Evolutionary conservation across 2,888 invertebrate species (phyloP).

Genomic region (Noctua comes): DNA sequence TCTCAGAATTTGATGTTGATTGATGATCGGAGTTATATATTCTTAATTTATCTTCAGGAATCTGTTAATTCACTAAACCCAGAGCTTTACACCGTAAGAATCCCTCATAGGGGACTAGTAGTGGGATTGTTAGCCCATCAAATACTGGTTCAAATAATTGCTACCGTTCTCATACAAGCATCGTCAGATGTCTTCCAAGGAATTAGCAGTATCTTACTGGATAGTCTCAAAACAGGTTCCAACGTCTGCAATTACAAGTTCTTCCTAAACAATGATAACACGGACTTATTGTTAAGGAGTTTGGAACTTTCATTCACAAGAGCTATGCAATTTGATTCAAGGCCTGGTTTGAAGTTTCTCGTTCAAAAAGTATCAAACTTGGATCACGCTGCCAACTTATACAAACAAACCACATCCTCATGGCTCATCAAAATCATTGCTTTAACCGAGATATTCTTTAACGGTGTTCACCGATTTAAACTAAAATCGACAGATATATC

Average conservation of each 20-base stretch:
- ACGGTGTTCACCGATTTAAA: constrained; percentile 92
- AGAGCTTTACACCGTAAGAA: constrained; percentile 94
- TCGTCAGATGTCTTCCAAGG: constrained; percentile 91
- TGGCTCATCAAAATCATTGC: constrained; percentile 97
- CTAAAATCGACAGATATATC: constrained; percentile 91
- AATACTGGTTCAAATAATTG: constrained; percentile 97
- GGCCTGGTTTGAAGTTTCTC: constrained; percentile 98
- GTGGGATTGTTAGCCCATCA: constrained; percentile 97
- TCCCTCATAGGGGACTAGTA: constrained; percentile 96
- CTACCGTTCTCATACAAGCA: constrained; percentile 95
- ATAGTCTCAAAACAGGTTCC: constrained; percentile 85
- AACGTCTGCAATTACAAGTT: constrained; percentile 86
- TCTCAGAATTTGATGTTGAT: constrained; percentile 89
- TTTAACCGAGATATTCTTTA: constrained; percentile 95
- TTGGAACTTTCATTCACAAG: constrained; percentile 95
- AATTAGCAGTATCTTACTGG: constrained; percentile 91
- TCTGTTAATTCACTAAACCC: constrained; percentile 93
- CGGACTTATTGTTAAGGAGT: constrained; percentile 93
- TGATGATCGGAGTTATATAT: constrained; percentile 97
- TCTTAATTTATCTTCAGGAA: constrained; percentile 95
- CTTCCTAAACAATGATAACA: constrained; percentile 90
- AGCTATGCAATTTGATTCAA: constrained; percentile 96
- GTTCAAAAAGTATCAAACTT: constrained; percentile 97
- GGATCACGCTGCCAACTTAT: constrained; percentile 96
- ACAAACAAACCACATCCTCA: constrained; percentile 97